These are phyloP conservation scores for Chironomus striatipennis DNA, from an alignment of 1,140 invertebrate genomes.

Conservation along the genomic window DNA sequence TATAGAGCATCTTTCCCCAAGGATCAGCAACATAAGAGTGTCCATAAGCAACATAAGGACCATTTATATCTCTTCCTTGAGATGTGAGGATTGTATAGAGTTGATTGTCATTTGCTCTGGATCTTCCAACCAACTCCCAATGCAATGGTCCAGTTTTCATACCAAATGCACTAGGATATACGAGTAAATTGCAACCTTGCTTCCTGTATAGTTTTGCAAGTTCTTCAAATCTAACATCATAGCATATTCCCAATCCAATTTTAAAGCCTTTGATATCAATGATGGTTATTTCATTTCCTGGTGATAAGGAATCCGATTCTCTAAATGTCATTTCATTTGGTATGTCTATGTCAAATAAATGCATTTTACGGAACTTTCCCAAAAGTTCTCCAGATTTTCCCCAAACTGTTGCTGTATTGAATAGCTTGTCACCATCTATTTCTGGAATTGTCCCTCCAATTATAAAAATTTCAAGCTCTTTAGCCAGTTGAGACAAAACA, in stretches of 20 bases:
- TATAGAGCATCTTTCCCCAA: slow-evolving; percentile 71
- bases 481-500: slow-evolving; percentile 63
- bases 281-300: slow-evolving; percentile 65
- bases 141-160: slow-evolving; percentile 90
- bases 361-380: slow-evolving; percentile 71
- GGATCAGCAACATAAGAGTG: slow-evolving; percentile 79
- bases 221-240: slow-evolving; percentile 88
- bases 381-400: slow-evolving; percentile 66
- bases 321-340: slow-evolving; percentile 87
- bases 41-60: slow-evolving; percentile 81
- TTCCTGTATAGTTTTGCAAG: slow-evolving; percentile 76
- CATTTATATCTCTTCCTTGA: slow-evolving; percentile 61
- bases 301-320: slow-evolving; percentile 74
- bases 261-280: slow-evolving; percentile 68
- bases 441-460: slow-evolving; percentile 89
- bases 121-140: slow-evolving; percentile 76
- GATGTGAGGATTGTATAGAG: slow-evolving; percentile 63
- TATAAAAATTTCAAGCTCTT: slow-evolving; percentile 67
- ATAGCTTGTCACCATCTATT: slow-evolving; percentile 41
- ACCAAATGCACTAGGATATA: slow-evolving; percentile 91
- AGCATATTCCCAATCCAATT: slow-evolving; percentile 89
- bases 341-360: slow-evolving; percentile 93
- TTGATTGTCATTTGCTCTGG: slow-evolving; percentile 82
- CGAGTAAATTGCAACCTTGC: slow-evolving; percentile 68
- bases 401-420: slow-evolving; percentile 71